Conservation (phyloP, 1,140 invertebrate genomes). For the Glossosoma conforme region DNA sequence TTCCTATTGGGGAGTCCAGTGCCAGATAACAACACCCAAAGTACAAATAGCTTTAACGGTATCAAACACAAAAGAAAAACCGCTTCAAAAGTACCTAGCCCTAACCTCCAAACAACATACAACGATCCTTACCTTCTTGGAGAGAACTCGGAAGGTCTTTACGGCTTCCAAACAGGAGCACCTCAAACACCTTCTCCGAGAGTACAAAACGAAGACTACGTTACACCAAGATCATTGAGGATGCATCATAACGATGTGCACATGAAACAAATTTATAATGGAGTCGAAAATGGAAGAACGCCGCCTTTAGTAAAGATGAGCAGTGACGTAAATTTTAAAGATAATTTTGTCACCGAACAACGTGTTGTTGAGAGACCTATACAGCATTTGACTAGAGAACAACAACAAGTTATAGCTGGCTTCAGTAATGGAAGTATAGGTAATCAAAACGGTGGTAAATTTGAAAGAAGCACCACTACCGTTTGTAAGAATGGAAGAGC, state of each 20-base stretch:
- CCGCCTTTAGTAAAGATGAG: constrained; percentile 3
- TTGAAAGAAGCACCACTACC: constrained; percentile 34
- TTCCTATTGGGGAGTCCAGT: constrained; percentile 42
- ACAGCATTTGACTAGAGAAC: too few relatives aligned
- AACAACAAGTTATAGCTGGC: too few relatives aligned
- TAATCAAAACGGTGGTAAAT: constrained; percentile 27
- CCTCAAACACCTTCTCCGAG: constrained; percentile 29
- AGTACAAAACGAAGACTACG: too few relatives aligned
- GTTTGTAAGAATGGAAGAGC: constrained; percentile 42
- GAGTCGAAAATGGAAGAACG: not conserved
- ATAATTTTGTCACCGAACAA: too few relatives aligned
- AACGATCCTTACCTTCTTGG: constrained; percentile 27
- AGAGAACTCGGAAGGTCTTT: constrained; percentile 23
- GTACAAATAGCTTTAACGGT: constrained; percentile 32
- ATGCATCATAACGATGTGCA: too few relatives aligned
- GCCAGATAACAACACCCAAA: constrained; percentile 20
- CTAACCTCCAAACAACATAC: constrained; percentile 12
- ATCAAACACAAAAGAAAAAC: constrained; percentile 39
- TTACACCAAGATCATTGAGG: too few relatives aligned
- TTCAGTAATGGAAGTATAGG: too few relatives aligned
- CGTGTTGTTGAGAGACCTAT: too few relatives aligned
- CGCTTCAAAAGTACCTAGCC: constrained; percentile 24
- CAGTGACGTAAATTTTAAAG: too few relatives aligned
- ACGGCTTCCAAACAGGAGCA: constrained; percentile 29
- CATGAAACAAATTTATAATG: too few relatives aligned